Conservation (phyloP, 2,888 invertebrate species). For the Lasius platythorax region DNA sequence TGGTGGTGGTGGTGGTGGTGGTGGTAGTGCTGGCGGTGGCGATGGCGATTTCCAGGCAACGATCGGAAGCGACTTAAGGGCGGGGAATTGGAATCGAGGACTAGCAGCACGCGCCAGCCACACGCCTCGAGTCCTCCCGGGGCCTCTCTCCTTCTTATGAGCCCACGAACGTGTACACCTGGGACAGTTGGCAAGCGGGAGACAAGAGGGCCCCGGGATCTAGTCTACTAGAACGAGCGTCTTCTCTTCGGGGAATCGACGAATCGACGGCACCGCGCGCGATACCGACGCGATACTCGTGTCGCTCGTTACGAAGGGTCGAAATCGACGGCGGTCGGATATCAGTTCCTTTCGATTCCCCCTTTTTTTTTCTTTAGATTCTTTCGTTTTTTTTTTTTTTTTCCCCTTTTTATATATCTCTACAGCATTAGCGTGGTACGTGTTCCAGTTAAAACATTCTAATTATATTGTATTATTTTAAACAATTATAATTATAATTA, state of each 20-base stretch:
- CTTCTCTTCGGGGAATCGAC: slow-evolving; percentile 61
- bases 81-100: slow-evolving; percentile 77
- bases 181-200: slow-evolving; percentile 85
- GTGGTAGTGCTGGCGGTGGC: slow-evolving; percentile 44
- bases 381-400: slow-evolving; percentile 2
- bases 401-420: not conserved
- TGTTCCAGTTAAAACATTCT: not conserved
- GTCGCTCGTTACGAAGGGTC: slow-evolving; percentile 34
- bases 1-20: slow-evolving; percentile 40
- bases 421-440: not conserved
- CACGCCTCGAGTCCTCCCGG: slow-evolving; percentile 81
- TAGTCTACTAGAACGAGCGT: slow-evolving; percentile 70
- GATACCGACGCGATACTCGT: slow-evolving; percentile 30
- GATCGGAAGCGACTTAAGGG: slow-evolving; percentile 79
- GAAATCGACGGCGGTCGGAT: slow-evolving; percentile 20
- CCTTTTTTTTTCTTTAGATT: not conserved
- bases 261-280: slow-evolving; percentile 41
- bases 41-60: slow-evolving; percentile 70
- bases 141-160: slow-evolving; percentile 62
- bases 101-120: slow-evolving; percentile 85
- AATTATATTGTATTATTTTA: not conserved
- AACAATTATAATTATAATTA: not conserved
- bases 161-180: slow-evolving; percentile 78
- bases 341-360: slow-evolving; percentile 3
- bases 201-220: slow-evolving; percentile 70